Percentiles rank a stretch among this genome's conserved stretches.
Conservation (phyloP, 2,888 invertebrate species). For the Netelia fuscicornis region DNA sequence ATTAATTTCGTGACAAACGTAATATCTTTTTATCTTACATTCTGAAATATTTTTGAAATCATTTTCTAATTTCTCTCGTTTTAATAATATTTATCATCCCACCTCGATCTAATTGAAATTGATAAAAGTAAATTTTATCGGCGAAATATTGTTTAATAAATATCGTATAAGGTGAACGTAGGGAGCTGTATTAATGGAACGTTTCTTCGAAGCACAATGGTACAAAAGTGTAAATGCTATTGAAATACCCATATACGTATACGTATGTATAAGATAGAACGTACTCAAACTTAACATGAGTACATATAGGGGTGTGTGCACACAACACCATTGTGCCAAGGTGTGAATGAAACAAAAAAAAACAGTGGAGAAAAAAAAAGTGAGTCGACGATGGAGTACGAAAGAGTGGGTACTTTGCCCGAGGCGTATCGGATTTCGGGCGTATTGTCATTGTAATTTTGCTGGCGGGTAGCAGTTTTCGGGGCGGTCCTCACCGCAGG, state of each 20-base stretch:
- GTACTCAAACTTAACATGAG: slow-evolving; percentile 33
- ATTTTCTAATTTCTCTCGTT: too few species aligned
- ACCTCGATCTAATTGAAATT: too few species aligned
- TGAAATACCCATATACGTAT: slow-evolving; percentile 73
- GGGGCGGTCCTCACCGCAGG: slow-evolving; percentile 84
- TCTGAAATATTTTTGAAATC: background rate
- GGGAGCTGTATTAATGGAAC: slow-evolving; percentile 55
- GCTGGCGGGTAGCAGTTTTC: slow-evolving; percentile 83
- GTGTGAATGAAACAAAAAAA: slow-evolving; percentile 70
- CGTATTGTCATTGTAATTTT: slow-evolving; percentile 85
- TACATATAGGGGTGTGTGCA: slow-evolving; percentile 35
- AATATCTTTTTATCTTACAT: background rate
- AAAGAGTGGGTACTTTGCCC: slow-evolving; percentile 79
- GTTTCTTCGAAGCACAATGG: slow-evolving; percentile 48
- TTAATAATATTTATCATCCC: too few species aligned
- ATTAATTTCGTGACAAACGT: background rate
- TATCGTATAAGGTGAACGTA: slow-evolving; percentile 28
- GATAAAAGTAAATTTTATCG: too few species aligned
- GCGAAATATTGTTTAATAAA: background rate
- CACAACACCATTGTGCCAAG: slow-evolving; percentile 66
- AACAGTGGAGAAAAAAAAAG: slow-evolving; percentile 51
- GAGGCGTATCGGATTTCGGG: slow-evolving; percentile 84
- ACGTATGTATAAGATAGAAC: slow-evolving; percentile 54
- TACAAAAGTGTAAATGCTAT: slow-evolving; percentile 76
- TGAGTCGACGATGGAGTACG: slow-evolving; percentile 62